These are phyloP conservation scores for Drosophila imparisetae DNA, from an alignment of 2,888 invertebrate species.

Conservation along the genomic window DNA sequence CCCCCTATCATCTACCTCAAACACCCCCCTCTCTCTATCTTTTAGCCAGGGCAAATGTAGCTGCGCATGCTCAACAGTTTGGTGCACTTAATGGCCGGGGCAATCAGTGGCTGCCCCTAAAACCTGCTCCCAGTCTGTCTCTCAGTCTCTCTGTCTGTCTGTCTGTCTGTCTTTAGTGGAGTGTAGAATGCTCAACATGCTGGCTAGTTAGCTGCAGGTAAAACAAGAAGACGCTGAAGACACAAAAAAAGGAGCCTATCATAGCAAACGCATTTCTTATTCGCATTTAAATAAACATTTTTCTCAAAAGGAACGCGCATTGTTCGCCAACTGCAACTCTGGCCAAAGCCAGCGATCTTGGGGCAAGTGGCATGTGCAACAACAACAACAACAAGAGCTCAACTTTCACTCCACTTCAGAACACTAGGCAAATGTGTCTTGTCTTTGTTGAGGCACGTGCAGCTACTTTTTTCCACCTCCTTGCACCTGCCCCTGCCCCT, in stretches of 20 bases:
- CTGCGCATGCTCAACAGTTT: slow-evolving; percentile 71
- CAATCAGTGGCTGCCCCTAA: slow-evolving; percentile 63
- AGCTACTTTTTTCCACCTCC: slow-evolving; percentile 20
- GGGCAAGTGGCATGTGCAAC: slow-evolving; percentile 47
- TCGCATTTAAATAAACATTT: slow-evolving; percentile 79
- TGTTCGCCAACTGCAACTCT: slow-evolving; percentile 45
- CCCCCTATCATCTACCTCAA: too few species aligned
- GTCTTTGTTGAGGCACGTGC: slow-evolving; percentile 63
- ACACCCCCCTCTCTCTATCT: neutral
- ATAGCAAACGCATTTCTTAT: slow-evolving; percentile 67
- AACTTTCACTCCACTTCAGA: slow-evolving; percentile 66
- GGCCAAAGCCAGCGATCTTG: slow-evolving; percentile 22
- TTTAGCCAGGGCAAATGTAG: slow-evolving; percentile 56
- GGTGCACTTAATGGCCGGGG: slow-evolving; percentile 76
- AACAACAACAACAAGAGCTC: slow-evolving; percentile 7
- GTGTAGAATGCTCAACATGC: slow-evolving; percentile 58
- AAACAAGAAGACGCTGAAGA: slow-evolving; percentile 22
- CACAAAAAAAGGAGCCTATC: slow-evolving; percentile 6
- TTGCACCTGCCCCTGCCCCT: neutral
- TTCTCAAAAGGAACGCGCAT: slow-evolving; percentile 54
- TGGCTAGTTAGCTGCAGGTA: slow-evolving; percentile 67
- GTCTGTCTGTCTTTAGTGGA: neutral
- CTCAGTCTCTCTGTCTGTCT: neutral
- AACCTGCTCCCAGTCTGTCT: slow-evolving; percentile 11
- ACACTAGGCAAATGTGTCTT: slow-evolving; percentile 64